Evolutionary conservation across 2,113 vertebrate genomes (phyloP), one percentile per base, ranked within the genome.

Genomic region (Indicator indicator): DNA sequence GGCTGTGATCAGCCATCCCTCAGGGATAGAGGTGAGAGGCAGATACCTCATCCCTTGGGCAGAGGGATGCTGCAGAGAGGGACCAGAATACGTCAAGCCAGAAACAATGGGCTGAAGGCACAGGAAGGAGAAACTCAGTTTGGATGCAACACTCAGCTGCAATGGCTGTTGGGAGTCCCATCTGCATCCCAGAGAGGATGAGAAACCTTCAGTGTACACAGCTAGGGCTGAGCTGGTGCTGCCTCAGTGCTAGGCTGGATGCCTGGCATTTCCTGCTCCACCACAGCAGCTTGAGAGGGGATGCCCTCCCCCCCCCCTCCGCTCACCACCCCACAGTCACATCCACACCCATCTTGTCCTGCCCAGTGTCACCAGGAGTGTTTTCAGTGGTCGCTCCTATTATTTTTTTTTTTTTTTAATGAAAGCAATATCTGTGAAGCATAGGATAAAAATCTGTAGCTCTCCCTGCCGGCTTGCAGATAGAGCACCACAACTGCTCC

Each of bases 61-160:
- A 17, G 16, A 68, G 9, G 46, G 63, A 27, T 64, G 52, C 64
- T 74, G 48, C 26, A 9, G 11, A 30, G 27, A 59, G 19, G 16
- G 14, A 21, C 27, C 21, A 0, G 0, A 26, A 44, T 12, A 4
- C 1, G 3, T 16, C 0, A 0, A 27, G 9, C 6, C 3, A 48
- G 44, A 70, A 73, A n/a, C 33, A 46, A 8, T 0, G 1, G 42
- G 10, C 18, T 84, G 75, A 60, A 93, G 21, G 18, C 52, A 26
- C 42, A 44, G 16, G 20, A 16, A 78, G 19, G 4, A 40, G 9
- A 58, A 86, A 26, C 38, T 62, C 62, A 9, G 46, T 70, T 33
- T 60, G n/a, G 50, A n/a, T 55, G 50, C 7, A 46, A 56, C 0
- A 3, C 21, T 40, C n/a, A 21, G 30, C 46, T 60, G 16, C 72